These are phyloP conservation scores for Phaethon lepturus DNA, from an alignment of 2,113 vertebrate genomes.

Conservation along the genomic window DNA sequence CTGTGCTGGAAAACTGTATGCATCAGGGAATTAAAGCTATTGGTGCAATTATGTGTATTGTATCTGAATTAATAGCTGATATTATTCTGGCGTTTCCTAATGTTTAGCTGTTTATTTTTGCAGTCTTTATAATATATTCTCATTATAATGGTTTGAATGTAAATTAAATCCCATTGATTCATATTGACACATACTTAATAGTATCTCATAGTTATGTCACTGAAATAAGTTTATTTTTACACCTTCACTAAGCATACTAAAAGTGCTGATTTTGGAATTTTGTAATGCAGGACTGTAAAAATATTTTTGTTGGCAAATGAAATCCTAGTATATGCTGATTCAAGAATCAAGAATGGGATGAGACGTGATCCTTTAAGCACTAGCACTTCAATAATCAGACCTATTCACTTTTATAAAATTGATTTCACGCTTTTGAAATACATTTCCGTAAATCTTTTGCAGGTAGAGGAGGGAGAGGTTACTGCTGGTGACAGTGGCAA, in stretches of 20 bases:
- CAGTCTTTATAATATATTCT: not conserved
- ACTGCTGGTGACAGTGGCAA: not conserved
- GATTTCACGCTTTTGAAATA: conserved; percentile 34
- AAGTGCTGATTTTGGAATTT: not conserved
- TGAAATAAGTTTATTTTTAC: conserved; percentile 9
- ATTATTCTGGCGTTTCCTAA: not conserved
- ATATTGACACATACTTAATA: not conserved
- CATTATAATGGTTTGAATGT: not conserved
- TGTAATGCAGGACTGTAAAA: not conserved
- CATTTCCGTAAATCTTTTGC: conserved; percentile 6
- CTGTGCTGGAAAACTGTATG: not conserved
- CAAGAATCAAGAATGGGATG: conserved; percentile 28
- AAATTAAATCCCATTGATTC: not conserved
- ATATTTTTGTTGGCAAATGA: conserved; percentile 12
- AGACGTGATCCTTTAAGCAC: conserved; percentile 28
- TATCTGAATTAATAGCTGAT: not conserved
- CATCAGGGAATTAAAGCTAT: not conserved
- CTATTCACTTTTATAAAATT: conserved; percentile 3
- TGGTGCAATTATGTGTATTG: not conserved
- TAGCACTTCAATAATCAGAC: conserved; percentile 12
- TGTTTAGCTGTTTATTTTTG: not conserved
- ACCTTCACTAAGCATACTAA: not conserved
- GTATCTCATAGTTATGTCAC: not conserved
- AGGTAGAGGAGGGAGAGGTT: not conserved
- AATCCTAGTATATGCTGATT: conserved; percentile 3